Evolutionary conservation across 2,113 vertebrate species (phyloP).

Genomic region (Boleophthalmus pectinirostris): DNA sequence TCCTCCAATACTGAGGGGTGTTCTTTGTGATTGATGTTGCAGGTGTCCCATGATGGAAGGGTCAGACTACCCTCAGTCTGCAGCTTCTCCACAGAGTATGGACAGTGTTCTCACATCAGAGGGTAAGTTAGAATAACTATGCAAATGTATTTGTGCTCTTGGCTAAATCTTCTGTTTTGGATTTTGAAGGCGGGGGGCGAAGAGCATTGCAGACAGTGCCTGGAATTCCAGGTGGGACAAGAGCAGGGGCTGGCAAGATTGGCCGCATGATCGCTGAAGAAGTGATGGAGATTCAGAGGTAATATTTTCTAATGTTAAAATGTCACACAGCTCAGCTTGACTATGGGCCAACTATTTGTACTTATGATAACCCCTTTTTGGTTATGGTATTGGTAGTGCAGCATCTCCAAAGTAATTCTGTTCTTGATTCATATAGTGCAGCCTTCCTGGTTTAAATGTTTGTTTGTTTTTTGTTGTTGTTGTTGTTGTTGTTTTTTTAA

Average conservation of each 20-base stretch:
- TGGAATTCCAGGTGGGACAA: slow-evolving; percentile 94
- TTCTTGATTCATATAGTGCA: no score
- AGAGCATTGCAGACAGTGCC: slow-evolving; percentile 90
- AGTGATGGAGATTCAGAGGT: slow-evolving; percentile 99
- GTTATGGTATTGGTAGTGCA: no score
- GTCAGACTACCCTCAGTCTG: slow-evolving; percentile 88
- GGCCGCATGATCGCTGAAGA: slow-evolving; percentile 99
- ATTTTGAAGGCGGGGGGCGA: slow-evolving; percentile 83
- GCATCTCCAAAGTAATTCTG: no score
- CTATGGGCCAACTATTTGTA: background rate
- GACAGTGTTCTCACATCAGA: slow-evolving; percentile 92
- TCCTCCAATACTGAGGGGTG: background rate
- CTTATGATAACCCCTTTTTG: no score
- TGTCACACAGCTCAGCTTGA: background rate
- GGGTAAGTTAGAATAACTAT: slow-evolving; percentile 50
- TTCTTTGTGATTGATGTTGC: background rate
- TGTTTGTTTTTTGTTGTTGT: no score
- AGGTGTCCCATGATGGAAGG: slow-evolving; percentile 82
- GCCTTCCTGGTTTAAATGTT: no score
- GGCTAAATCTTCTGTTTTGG: background rate
- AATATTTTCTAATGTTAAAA: slow-evolving; percentile 38
- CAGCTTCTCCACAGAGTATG: slow-evolving; percentile 92
- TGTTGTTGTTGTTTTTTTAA: no score
- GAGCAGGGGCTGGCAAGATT: slow-evolving; percentile 96
- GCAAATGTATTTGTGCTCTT: background rate